phyloP scores from a whole-genome alignment of 2,797 vertebrate species.

The Cichlasoma orientale region DNA sequence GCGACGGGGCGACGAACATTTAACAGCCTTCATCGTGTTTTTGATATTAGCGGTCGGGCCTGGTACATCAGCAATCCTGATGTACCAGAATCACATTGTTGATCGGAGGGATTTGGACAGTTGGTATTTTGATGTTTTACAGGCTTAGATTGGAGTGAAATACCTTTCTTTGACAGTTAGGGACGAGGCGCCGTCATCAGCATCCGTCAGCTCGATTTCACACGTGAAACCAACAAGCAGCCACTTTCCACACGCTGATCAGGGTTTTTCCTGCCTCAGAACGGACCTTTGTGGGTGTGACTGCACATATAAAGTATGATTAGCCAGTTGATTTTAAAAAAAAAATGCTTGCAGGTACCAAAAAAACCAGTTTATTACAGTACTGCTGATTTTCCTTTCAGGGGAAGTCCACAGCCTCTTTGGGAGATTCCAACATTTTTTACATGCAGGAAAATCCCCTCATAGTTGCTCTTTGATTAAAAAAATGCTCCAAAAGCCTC shows the following conservation, averaged over 20 bases:
- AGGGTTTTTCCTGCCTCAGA: neutral
- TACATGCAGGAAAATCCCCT: neutral
- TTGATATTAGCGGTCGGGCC: neutral
- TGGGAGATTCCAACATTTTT: neutral
- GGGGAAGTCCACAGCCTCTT: neutral
- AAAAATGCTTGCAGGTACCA: neutral
- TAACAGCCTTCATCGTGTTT: neutral
- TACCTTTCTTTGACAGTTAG: neutral
- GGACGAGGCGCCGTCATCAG: rapidly evolving
- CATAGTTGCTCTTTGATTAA: neutral
- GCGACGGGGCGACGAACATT: rapidly evolving
- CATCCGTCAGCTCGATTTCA: neutral
- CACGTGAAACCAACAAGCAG: neutral
- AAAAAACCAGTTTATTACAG: neutral
- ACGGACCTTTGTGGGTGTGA: neutral
- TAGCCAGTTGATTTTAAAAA: neutral
- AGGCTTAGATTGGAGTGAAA: neutral
- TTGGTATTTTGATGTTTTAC: neutral
- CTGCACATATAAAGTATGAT: neutral
- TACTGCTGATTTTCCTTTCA: neutral
- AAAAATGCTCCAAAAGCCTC: neutral
- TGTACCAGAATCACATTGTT: neutral
- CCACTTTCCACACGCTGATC: neutral
- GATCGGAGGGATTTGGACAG: neutral
- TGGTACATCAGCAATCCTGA: neutral